Base-by-base conservation (phyloP, 2,797 vertebrate species). In the Gorsachius magnificus region DNA sequence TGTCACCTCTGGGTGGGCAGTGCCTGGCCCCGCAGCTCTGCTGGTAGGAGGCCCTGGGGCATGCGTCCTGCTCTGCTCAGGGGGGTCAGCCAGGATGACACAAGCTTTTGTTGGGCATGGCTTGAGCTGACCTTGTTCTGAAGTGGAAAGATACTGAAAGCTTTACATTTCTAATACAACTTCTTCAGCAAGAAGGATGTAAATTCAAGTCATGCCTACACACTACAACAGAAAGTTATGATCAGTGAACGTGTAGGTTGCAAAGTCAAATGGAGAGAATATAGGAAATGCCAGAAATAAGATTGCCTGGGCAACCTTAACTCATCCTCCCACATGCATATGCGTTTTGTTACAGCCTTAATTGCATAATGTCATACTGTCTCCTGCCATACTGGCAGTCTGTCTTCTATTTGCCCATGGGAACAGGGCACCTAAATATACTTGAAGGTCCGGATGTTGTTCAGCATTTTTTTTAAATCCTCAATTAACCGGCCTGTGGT, bases 291-390 rank as follows among this genome's bases (percentile, higher is more conserved):
- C 81, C 87, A 93, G 81, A 96, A 96, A 93, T 95, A 95, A 95
- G 83, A 95, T 94, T 93, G 86, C 88, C 89, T 95, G 94, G 91
- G 83, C 91, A 95, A 94, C 77, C 61, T 92, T 50, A 95, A 87
- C 77, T 92, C 75, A 69, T 89, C 88, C 83, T 93, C 91, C 88
- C 71, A 94, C 94, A 19, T 68, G 53, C 53, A 20, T 60, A 80
- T 95, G 94, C 70, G 76, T 95, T 94, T 94, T 77, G 64, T 90
- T 87, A 92, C 74, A 94, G 70, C 36, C 66, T 89, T 82, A 90
- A 74, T 83, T 94, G 63, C 79, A 86, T 81, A 75, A 91, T 86
- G 43, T 76, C 61, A 35, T 69, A 57, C 31, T 7, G 19, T 51
- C 87, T 94, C 57, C 84, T 94, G 76, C 78, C 57, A 63, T 51